Percentiles rank a stretch among this genome's conserved stretches.
phyloP scores from a whole-genome alignment of 2,888 invertebrate genomes.

The Temnothorax ravouxi region DNA sequence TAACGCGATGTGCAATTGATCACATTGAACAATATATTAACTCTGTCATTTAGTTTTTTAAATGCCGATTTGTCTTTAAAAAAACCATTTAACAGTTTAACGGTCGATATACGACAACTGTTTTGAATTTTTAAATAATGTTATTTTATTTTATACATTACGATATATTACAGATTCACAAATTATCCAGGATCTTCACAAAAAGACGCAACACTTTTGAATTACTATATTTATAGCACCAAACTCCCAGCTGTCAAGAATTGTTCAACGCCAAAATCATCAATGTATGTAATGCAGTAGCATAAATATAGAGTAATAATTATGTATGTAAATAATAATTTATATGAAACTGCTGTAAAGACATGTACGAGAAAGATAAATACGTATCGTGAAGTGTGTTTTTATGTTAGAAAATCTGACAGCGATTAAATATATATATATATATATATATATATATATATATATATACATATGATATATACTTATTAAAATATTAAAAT shows the following conservation, averaged over 20 bases:
- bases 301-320: neutral
- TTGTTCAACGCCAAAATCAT: neutral
- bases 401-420: neutral
- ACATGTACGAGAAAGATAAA: neutral
- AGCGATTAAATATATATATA: neutral
- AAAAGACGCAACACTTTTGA: neutral
- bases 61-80: neutral
- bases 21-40: neutral
- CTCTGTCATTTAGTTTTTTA: slow-evolving; percentile 7
- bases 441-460: neutral
- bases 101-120: neutral
- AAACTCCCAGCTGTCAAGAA: neutral
- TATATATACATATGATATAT: neutral
- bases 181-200: neutral
- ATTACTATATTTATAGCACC: neutral
- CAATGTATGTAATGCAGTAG: neutral
- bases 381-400: neutral
- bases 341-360: neutral
- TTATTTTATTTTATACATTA: neutral
- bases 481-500: neutral
- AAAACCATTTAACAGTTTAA: neutral
- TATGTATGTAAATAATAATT: neutral
- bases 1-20: neutral
- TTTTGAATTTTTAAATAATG: neutral
- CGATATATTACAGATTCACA: neutral